Conservation (phyloP, 2,113 vertebrate genomes). For the Myrmecophaga tridactyla region DNA sequence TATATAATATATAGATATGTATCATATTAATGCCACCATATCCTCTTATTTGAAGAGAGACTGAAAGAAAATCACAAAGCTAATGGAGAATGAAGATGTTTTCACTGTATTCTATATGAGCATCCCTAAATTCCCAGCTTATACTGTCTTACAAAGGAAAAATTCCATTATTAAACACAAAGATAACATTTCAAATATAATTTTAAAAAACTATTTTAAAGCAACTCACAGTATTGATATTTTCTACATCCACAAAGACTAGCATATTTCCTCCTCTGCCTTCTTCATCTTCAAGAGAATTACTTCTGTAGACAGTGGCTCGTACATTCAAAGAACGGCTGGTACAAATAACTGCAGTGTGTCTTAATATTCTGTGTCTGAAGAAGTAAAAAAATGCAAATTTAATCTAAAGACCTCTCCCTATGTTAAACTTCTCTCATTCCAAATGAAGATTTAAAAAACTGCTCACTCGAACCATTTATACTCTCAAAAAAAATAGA, state of each 20-base stretch:
- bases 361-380: conserved; percentile 95
- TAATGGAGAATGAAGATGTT: neutral
- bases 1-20: neutral
- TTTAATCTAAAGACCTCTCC: conserved; percentile 27
- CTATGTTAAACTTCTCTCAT: conserved; percentile 10
- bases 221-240: conserved; percentile 93
- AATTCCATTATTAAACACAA: neutral
- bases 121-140: conserved; percentile 23
- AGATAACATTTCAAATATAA: neutral
- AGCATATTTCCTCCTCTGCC: conserved; percentile 88
- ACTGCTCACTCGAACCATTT: neutral
- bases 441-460: conserved; percentile 55
- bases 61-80: conserved; percentile 22
- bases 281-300: conserved; percentile 88
- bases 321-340: conserved; percentile 94
- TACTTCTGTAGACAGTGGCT: conserved; percentile 92
- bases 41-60: conserved; percentile 5
- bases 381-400: conserved; percentile 50
- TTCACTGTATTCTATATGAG: neutral
- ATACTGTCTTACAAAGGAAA: neutral
- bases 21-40: conserved; percentile 9
- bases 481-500: neutral
- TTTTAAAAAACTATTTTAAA: conserved; percentile 48
- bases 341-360: conserved; percentile 96
- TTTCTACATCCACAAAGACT: conserved; percentile 97